phyloP scores from a whole-genome alignment of 2,797 vertebrate genomes.

The Malurus leucopterus region DNA sequence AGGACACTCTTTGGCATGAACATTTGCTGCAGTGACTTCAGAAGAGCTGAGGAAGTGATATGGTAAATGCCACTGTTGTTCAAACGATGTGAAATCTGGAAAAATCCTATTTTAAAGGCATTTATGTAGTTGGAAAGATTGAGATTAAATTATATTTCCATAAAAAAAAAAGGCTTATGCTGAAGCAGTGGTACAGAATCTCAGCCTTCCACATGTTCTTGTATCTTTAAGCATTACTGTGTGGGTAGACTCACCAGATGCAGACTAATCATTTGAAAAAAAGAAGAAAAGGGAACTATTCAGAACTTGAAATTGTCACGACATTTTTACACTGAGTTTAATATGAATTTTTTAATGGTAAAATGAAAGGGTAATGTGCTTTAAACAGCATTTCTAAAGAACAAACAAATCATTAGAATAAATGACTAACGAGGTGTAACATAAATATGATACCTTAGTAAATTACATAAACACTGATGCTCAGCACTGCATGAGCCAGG shows the following conservation, averaged over 20 bases:
- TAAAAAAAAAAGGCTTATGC: not conserved
- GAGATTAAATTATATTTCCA: not conserved
- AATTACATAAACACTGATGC: not conserved
- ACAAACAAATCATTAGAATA: not conserved
- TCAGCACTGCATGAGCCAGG: not conserved
- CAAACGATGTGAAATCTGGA: not conserved
- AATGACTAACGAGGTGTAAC: not conserved
- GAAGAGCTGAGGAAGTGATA: not conserved
- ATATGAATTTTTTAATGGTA: not conserved
- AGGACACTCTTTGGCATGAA: not conserved
- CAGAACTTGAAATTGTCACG: not conserved
- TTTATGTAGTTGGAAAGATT: not conserved
- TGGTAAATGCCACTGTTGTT: not conserved
- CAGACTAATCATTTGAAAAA: not conserved
- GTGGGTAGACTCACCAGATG: not conserved
- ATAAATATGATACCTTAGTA: not conserved
- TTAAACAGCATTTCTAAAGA: not conserved
- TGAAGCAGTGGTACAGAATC: not conserved
- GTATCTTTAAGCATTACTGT: not conserved
- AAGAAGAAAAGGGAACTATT: not conserved
- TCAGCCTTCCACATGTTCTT: not conserved
- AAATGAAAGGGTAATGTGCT: not conserved
- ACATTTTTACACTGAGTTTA: not conserved
- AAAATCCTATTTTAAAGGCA: not conserved
- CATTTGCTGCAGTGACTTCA: not conserved